Conservation (phyloP, 2,797 vertebrate species). For the Tauraco hartlaubi region DNA sequence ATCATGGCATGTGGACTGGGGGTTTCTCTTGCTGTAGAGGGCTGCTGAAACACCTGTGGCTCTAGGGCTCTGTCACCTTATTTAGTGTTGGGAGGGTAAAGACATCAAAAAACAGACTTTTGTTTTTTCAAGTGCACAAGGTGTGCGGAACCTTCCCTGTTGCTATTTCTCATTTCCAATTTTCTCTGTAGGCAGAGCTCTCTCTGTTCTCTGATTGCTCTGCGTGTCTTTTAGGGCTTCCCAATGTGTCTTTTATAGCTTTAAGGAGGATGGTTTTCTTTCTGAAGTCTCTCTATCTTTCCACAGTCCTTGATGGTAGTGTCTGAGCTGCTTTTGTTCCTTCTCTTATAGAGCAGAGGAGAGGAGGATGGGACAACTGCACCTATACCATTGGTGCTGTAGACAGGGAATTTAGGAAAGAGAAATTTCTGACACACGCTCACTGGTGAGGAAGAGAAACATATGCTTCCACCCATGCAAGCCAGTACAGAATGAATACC, state of each 20-base stretch:
- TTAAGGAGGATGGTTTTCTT: background rate
- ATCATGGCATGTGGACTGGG: background rate
- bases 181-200: background rate
- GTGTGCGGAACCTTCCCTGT: background rate
- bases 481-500: background rate
- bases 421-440: background rate
- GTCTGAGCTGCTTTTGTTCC: background rate
- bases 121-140: background rate
- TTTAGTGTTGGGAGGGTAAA: background rate
- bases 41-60: background rate
- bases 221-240: background rate
- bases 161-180: background rate
- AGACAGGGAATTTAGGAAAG: background rate
- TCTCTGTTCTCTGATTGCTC: background rate
- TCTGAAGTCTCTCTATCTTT: background rate
- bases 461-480: background rate
- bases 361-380: background rate
- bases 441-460: background rate
- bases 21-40: background rate
- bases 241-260: background rate
- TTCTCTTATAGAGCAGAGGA: background rate
- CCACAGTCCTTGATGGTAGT: background rate
- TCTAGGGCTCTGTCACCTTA: background rate
- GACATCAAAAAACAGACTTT: background rate
- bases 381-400: background rate